Conservation (phyloP, 2,888 invertebrate genomes). For the Drosophila planitibia region DNA sequence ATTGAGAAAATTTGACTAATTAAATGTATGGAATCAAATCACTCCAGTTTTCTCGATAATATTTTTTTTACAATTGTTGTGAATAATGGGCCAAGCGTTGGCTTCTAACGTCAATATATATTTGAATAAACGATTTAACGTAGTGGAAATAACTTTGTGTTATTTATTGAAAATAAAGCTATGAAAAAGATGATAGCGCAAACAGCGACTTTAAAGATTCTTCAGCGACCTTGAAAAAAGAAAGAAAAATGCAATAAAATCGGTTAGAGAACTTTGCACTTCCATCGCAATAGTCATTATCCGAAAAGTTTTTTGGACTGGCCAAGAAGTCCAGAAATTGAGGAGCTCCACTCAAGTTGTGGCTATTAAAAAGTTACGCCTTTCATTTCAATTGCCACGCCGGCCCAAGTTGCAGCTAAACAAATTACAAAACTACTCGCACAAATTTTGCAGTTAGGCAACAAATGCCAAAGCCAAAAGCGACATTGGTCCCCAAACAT, state of each 20-base stretch:
- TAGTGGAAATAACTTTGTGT: no score
- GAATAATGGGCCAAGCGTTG: no score
- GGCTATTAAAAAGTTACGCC: slow-evolving; percentile 80
- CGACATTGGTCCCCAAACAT: slow-evolving; percentile 32
- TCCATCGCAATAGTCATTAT: slow-evolving; percentile 59
- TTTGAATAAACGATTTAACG: no score
- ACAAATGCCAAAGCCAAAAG: slow-evolving; percentile 34
- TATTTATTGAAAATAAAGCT: no score
- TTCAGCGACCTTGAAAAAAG: slow-evolving; percentile 28
- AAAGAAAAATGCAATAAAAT: slow-evolving; percentile 4
- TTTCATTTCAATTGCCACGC: slow-evolving; percentile 73
- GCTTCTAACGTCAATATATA: no score
- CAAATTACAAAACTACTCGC: slow-evolving; percentile 70
- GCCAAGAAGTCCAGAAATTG: slow-evolving; percentile 44
- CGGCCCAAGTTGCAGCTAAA: slow-evolving; percentile 54
- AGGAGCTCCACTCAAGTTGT: slow-evolving; percentile 52
- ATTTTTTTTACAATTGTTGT: neutral
- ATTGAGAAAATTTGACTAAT: neutral
- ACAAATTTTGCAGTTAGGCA: slow-evolving; percentile 61
- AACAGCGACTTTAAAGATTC: neutral
- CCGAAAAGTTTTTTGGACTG: slow-evolving; percentile 60
- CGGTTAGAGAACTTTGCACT: slow-evolving; percentile 43
- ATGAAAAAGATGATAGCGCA: no score
- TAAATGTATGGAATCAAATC: neutral
- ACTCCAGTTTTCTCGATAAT: neutral